These are phyloP conservation scores for Daktulosphaira vitifoliae DNA, from an alignment of 1,140 invertebrate species.

Conservation along the genomic window DNA sequence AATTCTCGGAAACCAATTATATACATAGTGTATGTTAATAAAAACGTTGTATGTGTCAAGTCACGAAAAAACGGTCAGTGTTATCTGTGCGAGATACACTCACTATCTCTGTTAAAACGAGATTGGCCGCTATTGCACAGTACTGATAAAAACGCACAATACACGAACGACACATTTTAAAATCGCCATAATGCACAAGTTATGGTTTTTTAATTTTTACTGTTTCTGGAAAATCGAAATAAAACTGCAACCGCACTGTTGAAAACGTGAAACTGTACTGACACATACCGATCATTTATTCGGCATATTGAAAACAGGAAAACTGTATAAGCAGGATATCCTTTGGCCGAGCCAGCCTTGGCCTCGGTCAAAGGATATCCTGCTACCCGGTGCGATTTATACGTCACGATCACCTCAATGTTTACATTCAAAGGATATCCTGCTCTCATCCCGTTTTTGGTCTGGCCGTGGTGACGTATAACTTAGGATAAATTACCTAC, in stretches of 20 bases:
- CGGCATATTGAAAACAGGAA: not conserved
- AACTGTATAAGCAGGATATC: constrained; percentile 24
- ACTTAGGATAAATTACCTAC: not conserved
- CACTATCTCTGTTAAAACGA: no score
- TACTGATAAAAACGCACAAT: no score
- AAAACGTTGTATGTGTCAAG: no score
- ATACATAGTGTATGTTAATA: no score
- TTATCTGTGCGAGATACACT: no score
- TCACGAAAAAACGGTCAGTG: no score
- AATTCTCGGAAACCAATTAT: no score
- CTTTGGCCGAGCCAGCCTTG: constrained; percentile 14
- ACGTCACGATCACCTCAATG: constrained; percentile 3
- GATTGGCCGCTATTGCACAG: no score
- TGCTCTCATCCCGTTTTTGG: not conserved
- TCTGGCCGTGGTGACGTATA: not conserved
- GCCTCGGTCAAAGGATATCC: no score
- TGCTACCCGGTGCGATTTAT: not conserved
- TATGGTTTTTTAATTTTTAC: no score
- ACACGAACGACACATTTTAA: no score
- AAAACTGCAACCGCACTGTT: not conserved
- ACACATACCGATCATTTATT: not conserved
- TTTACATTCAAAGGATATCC: constrained; percentile 32
- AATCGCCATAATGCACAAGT: no score
- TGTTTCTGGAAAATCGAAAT: not conserved
- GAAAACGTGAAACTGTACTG: not conserved